A percentile compares a stretch with the other conserved stretches of the same genome.
These are phyloP conservation scores for Calephelis virginiensis DNA, from an alignment of 1,140 invertebrate genomes.

Conservation along the genomic window DNA sequence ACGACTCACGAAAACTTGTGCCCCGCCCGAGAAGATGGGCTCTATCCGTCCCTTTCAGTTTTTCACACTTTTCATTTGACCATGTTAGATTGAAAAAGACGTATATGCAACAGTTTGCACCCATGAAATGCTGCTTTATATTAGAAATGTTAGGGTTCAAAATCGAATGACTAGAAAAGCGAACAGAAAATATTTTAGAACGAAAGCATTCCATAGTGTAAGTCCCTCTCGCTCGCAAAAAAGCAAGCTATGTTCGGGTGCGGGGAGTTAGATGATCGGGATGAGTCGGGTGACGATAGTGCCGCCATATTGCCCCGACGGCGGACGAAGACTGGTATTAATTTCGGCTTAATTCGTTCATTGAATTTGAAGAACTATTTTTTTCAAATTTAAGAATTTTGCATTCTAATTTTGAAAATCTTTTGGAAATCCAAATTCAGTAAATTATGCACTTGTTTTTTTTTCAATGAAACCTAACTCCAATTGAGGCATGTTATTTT, in stretches of 20 bases:
- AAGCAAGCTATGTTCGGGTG: slow-evolving; percentile 59
- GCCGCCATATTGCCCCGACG: slow-evolving; percentile 68
- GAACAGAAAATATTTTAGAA: slow-evolving; percentile 74
- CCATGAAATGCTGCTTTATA: slow-evolving; percentile 37
- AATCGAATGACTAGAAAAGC: slow-evolving; percentile 24
- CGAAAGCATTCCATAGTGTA: slow-evolving; percentile 67
- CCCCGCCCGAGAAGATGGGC: slow-evolving; percentile 72
- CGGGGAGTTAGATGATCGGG: slow-evolving; percentile 49
- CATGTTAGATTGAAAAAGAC: slow-evolving; percentile 30
- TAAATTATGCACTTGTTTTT: too few relatives aligned
- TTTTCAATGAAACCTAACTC: too few relatives aligned
- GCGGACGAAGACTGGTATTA: slow-evolving; percentile 72
- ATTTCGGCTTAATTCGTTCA: slow-evolving; percentile 71
- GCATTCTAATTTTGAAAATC: background rate
- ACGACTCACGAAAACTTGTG: slow-evolving; percentile 76
- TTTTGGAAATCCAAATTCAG: background rate
- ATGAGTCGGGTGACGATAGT: slow-evolving; percentile 43
- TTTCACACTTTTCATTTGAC: slow-evolving; percentile 75
- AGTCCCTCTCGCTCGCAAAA: slow-evolving; percentile 77
- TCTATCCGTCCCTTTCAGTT: slow-evolving; percentile 77
- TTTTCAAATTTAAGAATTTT: slow-evolving; percentile 10
- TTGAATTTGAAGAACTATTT: slow-evolving; percentile 59
- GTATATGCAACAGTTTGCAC: slow-evolving; percentile 11
- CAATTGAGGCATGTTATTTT: too few relatives aligned
- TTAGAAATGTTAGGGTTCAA: slow-evolving; percentile 10